phyloP scores from a whole-genome alignment of 2,888 invertebrate genomes.

The Drosophila anomelani region DNA sequence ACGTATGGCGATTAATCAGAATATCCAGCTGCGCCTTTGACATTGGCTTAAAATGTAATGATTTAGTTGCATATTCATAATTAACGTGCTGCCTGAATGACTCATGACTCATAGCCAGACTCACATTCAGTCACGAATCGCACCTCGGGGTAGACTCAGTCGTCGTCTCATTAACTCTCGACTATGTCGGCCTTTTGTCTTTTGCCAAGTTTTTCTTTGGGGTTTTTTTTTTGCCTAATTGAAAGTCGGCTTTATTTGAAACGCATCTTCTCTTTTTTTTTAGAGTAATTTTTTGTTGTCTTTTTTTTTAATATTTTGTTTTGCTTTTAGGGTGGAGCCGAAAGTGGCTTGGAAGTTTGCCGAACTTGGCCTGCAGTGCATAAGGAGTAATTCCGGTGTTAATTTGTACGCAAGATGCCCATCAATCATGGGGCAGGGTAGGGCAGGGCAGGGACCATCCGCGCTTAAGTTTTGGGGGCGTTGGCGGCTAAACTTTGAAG shows the following conservation, averaged over 20 bases:
- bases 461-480: conserved; percentile 62
- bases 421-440: conserved; percentile 76
- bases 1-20: conserved; percentile 75
- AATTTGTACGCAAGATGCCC: conserved; percentile 74
- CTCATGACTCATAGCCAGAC: conserved; percentile 37
- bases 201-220: conserved; percentile 38
- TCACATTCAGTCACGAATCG: conserved; percentile 29
- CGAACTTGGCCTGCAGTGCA: conserved; percentile 26
- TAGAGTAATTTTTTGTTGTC: background rate
- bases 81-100: conserved; percentile 72
- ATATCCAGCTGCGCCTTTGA: conserved; percentile 80
- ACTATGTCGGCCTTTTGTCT: conserved; percentile 54
- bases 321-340: conserved; percentile 57
- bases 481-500: conserved; percentile 72
- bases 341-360: conserved; percentile 39
- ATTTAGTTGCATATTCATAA: conserved; percentile 82
- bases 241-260: conserved; percentile 77
- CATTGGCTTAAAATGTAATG: conserved; percentile 82
- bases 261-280: conserved; percentile 55
- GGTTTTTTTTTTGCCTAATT: conserved; percentile 60
- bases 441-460: conserved; percentile 41
- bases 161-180: conserved; percentile 73
- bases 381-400: conserved; percentile 83
- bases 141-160: conserved; percentile 53
- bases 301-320: conserved; percentile 16